phyloP scores from a whole-genome alignment of 2,797 vertebrate genomes.

The Okamejei kenojei region DNA sequence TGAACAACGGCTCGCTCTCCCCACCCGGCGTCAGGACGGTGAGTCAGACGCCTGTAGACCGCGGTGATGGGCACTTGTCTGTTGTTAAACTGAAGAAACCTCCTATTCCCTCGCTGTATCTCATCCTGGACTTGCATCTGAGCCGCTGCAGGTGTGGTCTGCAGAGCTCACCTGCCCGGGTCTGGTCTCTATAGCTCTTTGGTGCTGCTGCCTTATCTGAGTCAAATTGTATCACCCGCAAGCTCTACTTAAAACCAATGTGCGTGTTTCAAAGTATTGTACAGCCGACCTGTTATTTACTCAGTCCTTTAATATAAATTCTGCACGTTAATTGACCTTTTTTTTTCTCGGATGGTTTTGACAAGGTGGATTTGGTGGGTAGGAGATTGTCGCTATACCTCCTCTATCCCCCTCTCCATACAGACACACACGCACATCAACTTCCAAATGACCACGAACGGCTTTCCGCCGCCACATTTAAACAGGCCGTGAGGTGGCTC shows the following conservation, averaged over 20 bases:
- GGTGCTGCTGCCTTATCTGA: too few species aligned
- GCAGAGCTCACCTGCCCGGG: background rate
- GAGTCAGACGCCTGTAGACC: conserved; percentile 56
- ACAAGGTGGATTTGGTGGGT: background rate
- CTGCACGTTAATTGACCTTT: too few species aligned
- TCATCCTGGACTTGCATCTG: background rate
- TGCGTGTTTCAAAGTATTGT: background rate
- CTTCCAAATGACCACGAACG: background rate
- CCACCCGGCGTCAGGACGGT: conserved; percentile 95
- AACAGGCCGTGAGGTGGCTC: background rate
- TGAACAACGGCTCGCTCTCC: conserved; percentile 94
- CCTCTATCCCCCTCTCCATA: background rate
- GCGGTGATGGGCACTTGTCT: background rate
- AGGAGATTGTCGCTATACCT: background rate
- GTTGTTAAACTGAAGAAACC: background rate
- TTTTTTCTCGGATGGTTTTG: background rate
- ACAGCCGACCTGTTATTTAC: too few species aligned
- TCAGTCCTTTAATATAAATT: too few species aligned
- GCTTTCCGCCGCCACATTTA: background rate
- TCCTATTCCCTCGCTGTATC: background rate
- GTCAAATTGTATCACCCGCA: background rate
- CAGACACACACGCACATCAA: background rate
- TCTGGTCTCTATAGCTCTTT: too few species aligned
- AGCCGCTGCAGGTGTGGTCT: too few species aligned
- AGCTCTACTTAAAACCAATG: background rate